These are phyloP conservation scores for Peribatodes rhomboidaria DNA, from an alignment of 2,888 invertebrate genomes.

Conservation along the genomic window DNA sequence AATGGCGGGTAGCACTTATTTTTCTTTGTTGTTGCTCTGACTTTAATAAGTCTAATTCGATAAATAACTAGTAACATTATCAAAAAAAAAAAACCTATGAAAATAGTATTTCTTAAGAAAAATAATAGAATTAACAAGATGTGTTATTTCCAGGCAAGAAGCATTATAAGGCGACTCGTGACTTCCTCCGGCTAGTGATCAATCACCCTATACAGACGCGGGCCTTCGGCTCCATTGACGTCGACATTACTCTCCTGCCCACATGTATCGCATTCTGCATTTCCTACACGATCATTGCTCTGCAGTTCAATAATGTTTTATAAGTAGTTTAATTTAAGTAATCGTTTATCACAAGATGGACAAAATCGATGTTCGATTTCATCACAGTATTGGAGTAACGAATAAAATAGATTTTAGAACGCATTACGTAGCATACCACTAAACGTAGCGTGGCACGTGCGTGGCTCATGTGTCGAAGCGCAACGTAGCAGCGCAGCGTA, in stretches of 20 bases:
- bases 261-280: conserved; percentile 61
- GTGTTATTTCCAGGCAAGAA: conserved; percentile 49
- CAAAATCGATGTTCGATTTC: too few species aligned
- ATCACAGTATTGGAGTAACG: too few species aligned
- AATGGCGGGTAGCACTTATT: too few species aligned
- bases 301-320: conserved; percentile 65
- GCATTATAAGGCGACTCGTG: conserved; percentile 53
- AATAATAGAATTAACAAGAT: too few species aligned
- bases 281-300: conserved; percentile 63
- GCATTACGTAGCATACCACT: conserved; percentile 23
- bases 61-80: too few species aligned
- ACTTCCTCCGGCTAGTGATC: conserved; percentile 58
- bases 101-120: too few species aligned
- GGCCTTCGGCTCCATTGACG: conserved; percentile 54
- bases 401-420: too few species aligned
- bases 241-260: conserved; percentile 66
- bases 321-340: too few species aligned
- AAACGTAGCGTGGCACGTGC: conserved; percentile 34
- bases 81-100: too few species aligned
- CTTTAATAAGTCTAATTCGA: too few species aligned
- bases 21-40: too few species aligned
- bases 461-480: conserved; percentile 44
- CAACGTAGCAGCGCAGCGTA: conserved; percentile 32
- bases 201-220: conserved; percentile 53
- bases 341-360: too few species aligned